A percentile compares a stretch with the other conserved stretches of the same genome.
These are phyloP conservation scores for Atta texana DNA, from an alignment of 1,140 invertebrate genomes.

Conservation along the genomic window DNA sequence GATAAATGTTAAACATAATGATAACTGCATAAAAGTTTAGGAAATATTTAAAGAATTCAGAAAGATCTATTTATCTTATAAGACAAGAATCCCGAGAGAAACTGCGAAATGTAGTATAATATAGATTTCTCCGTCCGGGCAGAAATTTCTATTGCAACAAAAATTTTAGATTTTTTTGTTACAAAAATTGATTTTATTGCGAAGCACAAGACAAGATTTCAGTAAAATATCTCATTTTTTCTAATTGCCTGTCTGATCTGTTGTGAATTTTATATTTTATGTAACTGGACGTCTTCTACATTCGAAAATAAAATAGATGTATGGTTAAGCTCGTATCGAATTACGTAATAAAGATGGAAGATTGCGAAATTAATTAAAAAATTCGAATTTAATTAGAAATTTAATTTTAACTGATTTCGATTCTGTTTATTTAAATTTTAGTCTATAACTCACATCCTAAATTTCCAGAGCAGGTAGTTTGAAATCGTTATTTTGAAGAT, in stretches of 20 bases:
- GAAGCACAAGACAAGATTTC: background rate
- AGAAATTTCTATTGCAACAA: background rate
- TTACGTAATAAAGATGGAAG: no score
- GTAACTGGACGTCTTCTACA: background rate
- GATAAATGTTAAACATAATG: no score
- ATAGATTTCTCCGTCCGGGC: conserved; percentile 10
- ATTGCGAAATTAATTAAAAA: no score
- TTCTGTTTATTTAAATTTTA: no score
- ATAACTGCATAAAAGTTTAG: background rate
- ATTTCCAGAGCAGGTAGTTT: no score
- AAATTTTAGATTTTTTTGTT: background rate
- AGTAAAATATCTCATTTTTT: background rate
- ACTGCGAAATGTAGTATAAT: background rate
- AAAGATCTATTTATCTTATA: no score
- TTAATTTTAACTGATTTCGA: no score
- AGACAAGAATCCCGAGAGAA: background rate
- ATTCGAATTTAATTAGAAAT: no score
- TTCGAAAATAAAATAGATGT: background rate
- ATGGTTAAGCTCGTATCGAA: no score
- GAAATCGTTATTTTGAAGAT: no score
- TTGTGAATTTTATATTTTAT: background rate
- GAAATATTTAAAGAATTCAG: no score
- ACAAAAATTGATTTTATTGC: background rate
- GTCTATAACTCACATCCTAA: no score
- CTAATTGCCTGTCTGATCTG: background rate